Evolutionary conservation across 30 jellyfish, hydroid and myxozoan species (phyloP), one percentile per base, ranked within the genome.

Genomic region (Nemopilema nomurai): DNA sequence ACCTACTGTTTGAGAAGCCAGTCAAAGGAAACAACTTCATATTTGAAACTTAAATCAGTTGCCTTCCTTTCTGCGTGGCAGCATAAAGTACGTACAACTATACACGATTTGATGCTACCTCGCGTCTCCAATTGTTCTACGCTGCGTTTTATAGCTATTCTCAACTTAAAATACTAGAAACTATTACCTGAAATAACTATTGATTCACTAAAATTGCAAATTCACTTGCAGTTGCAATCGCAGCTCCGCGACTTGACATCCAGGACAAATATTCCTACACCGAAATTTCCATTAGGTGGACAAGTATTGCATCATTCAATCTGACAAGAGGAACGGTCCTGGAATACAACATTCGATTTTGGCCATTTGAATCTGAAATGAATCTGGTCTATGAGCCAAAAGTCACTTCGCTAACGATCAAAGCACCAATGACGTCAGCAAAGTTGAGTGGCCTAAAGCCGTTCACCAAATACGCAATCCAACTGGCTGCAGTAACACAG

Each of bases 281-380:
- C 62, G 94, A 85, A 63, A 85, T 85, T 25, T 51, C 83, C 24
- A n/a, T 85, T 1, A 31, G 52, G 28, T 85, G 94, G 94, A 52
- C 87, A 25, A n/a, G 50, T 52, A 28, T 70, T 19, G 28, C 33
- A 52, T 53, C 72, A 52, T 85, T 73, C 83, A 53, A 19, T 0
- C 78, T 53, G n/a, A 57, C 94, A 65, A 83, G 74, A 8, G 94
- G 94, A 25, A 85, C 94, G 21, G 70, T 85, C 69, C 49, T 85
- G 9, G 94, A 85, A 74, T 85, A 85, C 51, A 67, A 69, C 82
- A 52, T 85, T 88, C 33, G 57, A 31, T 85, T 62, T 41, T 85
- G 84, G 80, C 84, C 89, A 20, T 76, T 68, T 18, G 84, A 71
- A 51, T 1, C 65, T 21, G 76, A 80, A 22, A 80, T 80, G 90